Evolutionary conservation across 2,113 vertebrate genomes (phyloP).

Genomic region (Cyanocitta stelleri): DNA sequence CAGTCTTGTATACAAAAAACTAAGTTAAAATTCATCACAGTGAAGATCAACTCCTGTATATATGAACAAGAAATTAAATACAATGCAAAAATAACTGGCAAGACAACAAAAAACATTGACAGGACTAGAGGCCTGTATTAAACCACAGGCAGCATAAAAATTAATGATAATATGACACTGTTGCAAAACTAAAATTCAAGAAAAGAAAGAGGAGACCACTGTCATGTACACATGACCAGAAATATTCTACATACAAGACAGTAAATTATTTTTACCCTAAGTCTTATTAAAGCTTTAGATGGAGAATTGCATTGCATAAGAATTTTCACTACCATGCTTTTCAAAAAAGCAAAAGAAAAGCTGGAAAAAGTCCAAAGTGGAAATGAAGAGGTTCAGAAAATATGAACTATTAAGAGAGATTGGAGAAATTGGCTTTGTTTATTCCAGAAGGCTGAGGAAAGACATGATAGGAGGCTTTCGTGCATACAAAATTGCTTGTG

Average conservation of each 20-base stretch:
- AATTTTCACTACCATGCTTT: not conserved
- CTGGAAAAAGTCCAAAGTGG: not conserved
- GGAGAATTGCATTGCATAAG: not conserved
- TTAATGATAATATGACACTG: not conserved
- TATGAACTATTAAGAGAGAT: not conserved
- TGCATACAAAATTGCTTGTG: not conserved
- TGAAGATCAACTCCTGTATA: not conserved
- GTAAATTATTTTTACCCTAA: not conserved
- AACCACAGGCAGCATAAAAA: not conserved
- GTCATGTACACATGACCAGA: not conserved
- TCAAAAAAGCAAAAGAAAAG: not conserved
- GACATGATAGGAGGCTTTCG: not conserved
- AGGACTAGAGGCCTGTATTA: not conserved
- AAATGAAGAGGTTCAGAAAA: not conserved
- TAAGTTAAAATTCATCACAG: not conserved
- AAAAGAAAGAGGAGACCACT: not conserved
- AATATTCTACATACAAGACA: not conserved
- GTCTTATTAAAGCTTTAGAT: not conserved
- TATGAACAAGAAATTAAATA: not conserved
- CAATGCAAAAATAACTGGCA: not conserved
- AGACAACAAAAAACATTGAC: not conserved
- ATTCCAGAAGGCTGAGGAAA: not conserved
- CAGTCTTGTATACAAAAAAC: not conserved
- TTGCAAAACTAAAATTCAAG: not conserved
- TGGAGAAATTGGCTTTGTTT: slow-evolving; percentile 2